Evolutionary conservation across 2,888 invertebrate genomes (phyloP), one percentile per base, ranked within the genome.

Genomic region (Drosophila austrosaltans): DNA sequence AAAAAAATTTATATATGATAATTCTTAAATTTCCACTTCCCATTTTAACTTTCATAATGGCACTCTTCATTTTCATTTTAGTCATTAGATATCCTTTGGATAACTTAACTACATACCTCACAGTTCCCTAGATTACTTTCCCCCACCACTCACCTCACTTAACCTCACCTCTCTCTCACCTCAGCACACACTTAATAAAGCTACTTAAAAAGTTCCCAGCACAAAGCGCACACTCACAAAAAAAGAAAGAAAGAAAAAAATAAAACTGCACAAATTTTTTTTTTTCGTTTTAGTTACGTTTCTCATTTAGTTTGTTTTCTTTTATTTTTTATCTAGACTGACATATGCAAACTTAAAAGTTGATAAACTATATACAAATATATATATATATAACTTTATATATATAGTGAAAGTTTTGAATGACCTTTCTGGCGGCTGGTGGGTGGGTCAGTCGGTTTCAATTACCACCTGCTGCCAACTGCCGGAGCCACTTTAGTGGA

Each of bases 401-500:
- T 54, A 54, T 54, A 54, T 48, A 48, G 48, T 48, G 22, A 20
- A 25, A 22, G 30, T 58, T 70, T 59, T 56, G 48, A 60, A 40
- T 48, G 57, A 57, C 66, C 72, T 65, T 72, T 65, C 48, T 75
- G 65, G 44, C 56, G 65, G 63, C 62, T 72, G 62, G 36, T n/a
- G 54, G 72, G 57, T 44, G 53, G 72, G 72, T 63, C 63, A 70
- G 65, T 75, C 66, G 66, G 65, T 75, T 75, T 74, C 74, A 74
- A 74, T 74, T 74, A 74, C 74, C 74, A 74, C 74, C 74, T 73
- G 73, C 72, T 59, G 67, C 73, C 67, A 66, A 63, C 64, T 70
- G 71, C 36, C 59, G 36, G 63, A 32, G 62, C 48, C 48, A 48
- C 48, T 48, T 48, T 48, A 25, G 48, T 48, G 48, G 48, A 4